Conservation (phyloP, 2,113 vertebrate species). For the Tricholaema leucomelas region DNA sequence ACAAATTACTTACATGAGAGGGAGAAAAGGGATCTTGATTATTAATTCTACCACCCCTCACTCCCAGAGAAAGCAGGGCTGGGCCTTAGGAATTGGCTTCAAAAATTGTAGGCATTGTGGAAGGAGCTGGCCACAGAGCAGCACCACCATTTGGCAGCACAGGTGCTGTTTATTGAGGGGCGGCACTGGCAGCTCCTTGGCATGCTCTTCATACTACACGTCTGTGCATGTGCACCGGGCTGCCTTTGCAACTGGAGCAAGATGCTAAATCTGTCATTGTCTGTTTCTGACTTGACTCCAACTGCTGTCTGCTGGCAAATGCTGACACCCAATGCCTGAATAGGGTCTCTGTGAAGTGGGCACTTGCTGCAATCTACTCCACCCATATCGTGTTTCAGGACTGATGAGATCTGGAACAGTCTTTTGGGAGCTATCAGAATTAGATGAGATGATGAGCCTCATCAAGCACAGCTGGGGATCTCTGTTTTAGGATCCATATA, state of each 20-base stretch:
- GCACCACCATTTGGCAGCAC: slow-evolving; percentile 63
- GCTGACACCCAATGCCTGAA: slow-evolving; percentile 75
- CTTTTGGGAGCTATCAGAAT: not conserved
- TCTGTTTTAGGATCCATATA: slow-evolving; percentile 29
- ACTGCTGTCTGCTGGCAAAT: slow-evolving; percentile 68
- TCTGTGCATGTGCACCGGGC: slow-evolving; percentile 32
- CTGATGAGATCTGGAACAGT: slow-evolving; percentile 31
- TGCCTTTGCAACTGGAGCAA: slow-evolving; percentile 55
- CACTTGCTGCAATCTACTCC: slow-evolving; percentile 56
- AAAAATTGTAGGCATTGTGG: rapidly evolving
- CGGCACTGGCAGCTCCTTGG: slow-evolving; percentile 14
- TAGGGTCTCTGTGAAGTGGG: slow-evolving; percentile 55
- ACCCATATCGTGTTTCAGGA: slow-evolving; percentile 69
- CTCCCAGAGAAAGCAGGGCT: not conserved
- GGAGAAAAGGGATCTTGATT: not conserved
- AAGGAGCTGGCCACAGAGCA: not conserved
- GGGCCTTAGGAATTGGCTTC: not conserved
- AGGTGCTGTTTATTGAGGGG: slow-evolving; percentile 55
- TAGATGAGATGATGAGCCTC: slow-evolving; percentile 29
- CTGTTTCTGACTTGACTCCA: slow-evolving; percentile 63
- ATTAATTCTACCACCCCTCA: not conserved
- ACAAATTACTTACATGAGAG: not conserved
- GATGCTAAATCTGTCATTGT: slow-evolving; percentile 75
- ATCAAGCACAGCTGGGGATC: slow-evolving; percentile 50
- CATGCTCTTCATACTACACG: slow-evolving; percentile 29